Conservation (phyloP, 2,113 vertebrate genomes). For the Austrofundulus limnaeus region DNA sequence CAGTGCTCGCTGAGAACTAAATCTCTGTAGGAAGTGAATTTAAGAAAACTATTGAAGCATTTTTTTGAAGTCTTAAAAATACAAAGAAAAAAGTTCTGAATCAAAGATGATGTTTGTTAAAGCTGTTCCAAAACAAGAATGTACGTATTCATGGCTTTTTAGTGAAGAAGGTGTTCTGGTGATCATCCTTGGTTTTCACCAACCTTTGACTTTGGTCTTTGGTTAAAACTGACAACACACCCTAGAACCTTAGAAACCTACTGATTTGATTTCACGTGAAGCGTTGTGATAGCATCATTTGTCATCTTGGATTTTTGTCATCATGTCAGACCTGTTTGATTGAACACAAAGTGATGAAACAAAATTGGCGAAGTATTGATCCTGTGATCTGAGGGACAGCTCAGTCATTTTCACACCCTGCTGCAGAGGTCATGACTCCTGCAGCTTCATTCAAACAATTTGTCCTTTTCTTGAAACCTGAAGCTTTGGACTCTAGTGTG, state of each 20-base stretch:
- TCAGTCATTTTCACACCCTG: conserved; percentile 52
- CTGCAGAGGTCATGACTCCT: conserved; percentile 36
- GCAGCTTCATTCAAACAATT: conserved; percentile 11
- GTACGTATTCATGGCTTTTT: neutral
- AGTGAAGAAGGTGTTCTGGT: neutral
- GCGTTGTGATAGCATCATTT: conserved; percentile 24
- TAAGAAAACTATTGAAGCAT: too few species aligned
- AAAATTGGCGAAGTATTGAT: conserved; percentile 61
- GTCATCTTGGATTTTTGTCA: conserved; percentile 42
- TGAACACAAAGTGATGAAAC: conserved; percentile 37
- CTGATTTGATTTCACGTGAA: conserved; percentile 21
- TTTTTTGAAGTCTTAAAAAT: too few species aligned
- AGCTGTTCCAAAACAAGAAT: neutral
- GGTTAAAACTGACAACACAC: neutral
- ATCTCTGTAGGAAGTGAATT: neutral
- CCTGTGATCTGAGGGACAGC: conserved; percentile 18
- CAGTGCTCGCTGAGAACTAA: neutral
- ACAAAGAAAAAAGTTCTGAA: too few species aligned
- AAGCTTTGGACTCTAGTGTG: conserved; percentile 17
- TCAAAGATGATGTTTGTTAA: neutral
- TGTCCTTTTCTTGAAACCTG: conserved; percentile 34
- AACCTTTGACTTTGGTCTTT: conserved; percentile 16
- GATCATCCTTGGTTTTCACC: neutral
- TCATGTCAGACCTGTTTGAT: conserved; percentile 11
- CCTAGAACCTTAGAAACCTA: conserved; percentile 1